Evolutionary conservation across 2,797 vertebrate species (phyloP), one percentile per base, ranked within the genome.

Genomic region (Dermochelys coriacea): DNA sequence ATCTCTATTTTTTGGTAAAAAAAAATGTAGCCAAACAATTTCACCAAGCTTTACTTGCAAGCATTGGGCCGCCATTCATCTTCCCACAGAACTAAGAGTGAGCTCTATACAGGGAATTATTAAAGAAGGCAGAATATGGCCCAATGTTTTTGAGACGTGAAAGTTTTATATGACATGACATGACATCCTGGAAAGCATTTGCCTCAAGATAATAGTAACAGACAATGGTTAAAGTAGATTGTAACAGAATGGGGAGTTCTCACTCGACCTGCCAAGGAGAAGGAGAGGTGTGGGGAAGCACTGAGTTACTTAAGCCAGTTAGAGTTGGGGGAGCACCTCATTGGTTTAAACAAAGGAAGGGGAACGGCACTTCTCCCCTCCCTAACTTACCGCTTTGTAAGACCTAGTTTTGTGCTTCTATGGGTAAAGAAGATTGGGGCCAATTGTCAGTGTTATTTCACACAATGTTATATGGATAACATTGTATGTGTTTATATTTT

Each of bases 81-180:
- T 71, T 5, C 19, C 37, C 68, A 71, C 2, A 41, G n/a, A 23
- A 23, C 64, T 71, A 23, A 11, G 37, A 41, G 19, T 68, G n/a
- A 23, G 10, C 37, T 37, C 37, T 41, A 23, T 8, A 0, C 0
- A 21, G 25, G 68, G 87, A 92, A 83, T 1, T 82, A 71, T 6
- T 61, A 4, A 8, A 90, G 14, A 25, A 16, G 87, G 25, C 0
- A 0, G 91, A 85, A 1, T 0, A 0, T 34, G 37, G 45, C 4
- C 5, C 37, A 59, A 7, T 14, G 15, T 14, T 89, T 90, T 86
- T 75, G 1, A 55, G 19, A 54, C 80, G 41, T 5, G 3, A 50
- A 90, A 93, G 61, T 47, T 81, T 4, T n/a, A 15, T n/a, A 15
- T 29, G 41, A 49, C 18, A 77, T 14, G 1, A 61, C 41, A 19